Evolutionary conservation across 2,113 vertebrate genomes (phyloP), one percentile per base, ranked within the genome.

Genomic region (Pipra filicauda): DNA sequence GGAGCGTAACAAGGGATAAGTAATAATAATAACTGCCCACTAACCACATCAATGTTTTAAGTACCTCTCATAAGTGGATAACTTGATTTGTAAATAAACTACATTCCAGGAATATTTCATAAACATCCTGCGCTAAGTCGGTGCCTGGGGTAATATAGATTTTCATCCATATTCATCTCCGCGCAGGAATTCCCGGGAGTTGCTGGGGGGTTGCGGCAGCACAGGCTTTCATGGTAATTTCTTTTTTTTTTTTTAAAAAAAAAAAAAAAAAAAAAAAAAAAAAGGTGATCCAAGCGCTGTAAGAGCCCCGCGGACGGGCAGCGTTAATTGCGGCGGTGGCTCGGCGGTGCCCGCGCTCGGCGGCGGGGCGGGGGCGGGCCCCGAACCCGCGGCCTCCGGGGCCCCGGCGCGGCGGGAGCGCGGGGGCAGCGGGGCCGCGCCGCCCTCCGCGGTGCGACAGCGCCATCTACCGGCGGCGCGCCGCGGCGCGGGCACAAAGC

Each of bases 391-490:
- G 31, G 83, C 33, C 48, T 41, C 37, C 61, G 4, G 44, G 39
- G 39, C 39, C 39, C 39, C 39, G 39, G 39, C 39, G 39, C 39
- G 39, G 39, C 39, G 39, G 39, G 39, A 39, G 39, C 39, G 39
- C 89, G 79, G 73, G 85, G 76, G 54, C 62, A 82, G 57, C 37
- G 30, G 6, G 8, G 27, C 44, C 5, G 65, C 14, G 20, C 54
- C 54, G 46, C 89, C 65, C 97, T 97, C 41, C 66, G 75, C 78
- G 96, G 98, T 98, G 85, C 95, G 88, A 79, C 93, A 97, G 95
- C 86, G 97, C 98, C 98, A 98, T 97, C 98, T 98, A 95, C 85
- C 74, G 85, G 82, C 46, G 4, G 27, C 58, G 35, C 17, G 62
- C 75, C 77, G 31, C n/a, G 57, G n/a, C 28, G 37, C 49, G 14